Percentiles rank a stretch among this genome's conserved stretches.
Evolutionary conservation across 30 jellyfish, hydroid and myxozoan genomes (phyloP).

Genomic region (Turritopsis rubra): DNA sequence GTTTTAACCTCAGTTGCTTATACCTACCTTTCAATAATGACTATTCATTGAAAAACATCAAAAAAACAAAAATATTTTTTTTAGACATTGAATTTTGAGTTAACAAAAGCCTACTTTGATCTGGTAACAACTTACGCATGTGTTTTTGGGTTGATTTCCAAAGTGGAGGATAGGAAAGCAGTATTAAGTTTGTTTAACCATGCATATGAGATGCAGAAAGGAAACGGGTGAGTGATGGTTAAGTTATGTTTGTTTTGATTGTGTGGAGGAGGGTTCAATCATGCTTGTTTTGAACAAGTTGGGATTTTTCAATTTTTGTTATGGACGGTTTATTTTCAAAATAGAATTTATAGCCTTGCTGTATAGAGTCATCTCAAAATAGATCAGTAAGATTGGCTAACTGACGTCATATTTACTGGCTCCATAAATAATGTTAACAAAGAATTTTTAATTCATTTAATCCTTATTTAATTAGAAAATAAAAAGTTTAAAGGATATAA

Average conservation of each 20-base stretch:
- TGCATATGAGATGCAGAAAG: constrained; percentile 78
- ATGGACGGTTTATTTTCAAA: no score
- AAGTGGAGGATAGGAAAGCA: constrained; percentile 91
- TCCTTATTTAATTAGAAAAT: no score
- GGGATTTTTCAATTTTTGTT: no score
- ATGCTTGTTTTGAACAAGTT: no score
- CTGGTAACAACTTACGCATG: constrained; percentile 70
- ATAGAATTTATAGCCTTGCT: no score
- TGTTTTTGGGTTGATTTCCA: constrained; percentile 56
- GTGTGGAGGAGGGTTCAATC: neutral
- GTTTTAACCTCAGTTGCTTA: neutral
- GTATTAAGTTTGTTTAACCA: constrained; percentile 86
- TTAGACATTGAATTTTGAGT: constrained; percentile 72
- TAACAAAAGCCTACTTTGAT: constrained; percentile 85
- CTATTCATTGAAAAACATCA: neutral
- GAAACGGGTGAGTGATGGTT: constrained; percentile 71
- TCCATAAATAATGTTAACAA: no score
- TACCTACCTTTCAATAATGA: neutral
- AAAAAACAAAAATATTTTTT: neutral
- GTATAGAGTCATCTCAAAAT: no score
- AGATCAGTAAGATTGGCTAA: no score
- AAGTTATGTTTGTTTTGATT: neutral
- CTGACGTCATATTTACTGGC: no score
- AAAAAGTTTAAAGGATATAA: no score
- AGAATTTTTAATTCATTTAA: no score